These are phyloP conservation scores for Drosophila grimshawi DNA, from an alignment of 1,140 invertebrate species.

Conservation along the genomic window DNA sequence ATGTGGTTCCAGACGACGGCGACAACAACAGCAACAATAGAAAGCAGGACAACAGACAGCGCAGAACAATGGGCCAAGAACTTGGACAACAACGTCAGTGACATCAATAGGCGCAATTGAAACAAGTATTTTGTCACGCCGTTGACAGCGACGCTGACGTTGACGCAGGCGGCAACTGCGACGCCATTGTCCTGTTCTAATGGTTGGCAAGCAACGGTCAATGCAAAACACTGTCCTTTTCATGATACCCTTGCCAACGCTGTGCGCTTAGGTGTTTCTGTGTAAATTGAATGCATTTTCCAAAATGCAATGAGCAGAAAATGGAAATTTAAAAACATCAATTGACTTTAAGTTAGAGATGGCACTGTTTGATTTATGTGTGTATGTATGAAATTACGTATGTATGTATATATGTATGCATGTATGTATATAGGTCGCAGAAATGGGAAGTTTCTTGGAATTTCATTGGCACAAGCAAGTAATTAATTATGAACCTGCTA, in stretches of 20 bases:
- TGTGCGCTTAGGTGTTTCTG: neutral
- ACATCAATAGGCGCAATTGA: constrained; percentile 57
- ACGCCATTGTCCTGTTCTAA: constrained; percentile 17
- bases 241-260: constrained; percentile 14
- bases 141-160: constrained; percentile 13
- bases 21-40: constrained; percentile 10
- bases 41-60: constrained; percentile 22
- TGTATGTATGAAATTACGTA: too few species aligned
- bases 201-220: constrained; percentile 27
- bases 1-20: constrained; percentile 20
- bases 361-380: too few species aligned
- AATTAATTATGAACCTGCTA: too few species aligned
- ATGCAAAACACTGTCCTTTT: constrained; percentile 13
- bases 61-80: constrained; percentile 28
- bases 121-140: constrained; percentile 50
- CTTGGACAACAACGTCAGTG: constrained; percentile 31
- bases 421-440: neutral
- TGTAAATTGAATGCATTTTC: too few species aligned
- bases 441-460: too few species aligned
- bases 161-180: constrained; percentile 11
- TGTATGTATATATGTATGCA: neutral
- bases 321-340: neutral
- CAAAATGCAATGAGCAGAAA: neutral
- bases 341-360: too few species aligned
- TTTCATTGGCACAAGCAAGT: too few species aligned